Conservation (phyloP, 2,888 invertebrate species). For the Eupithecia dodoneata region DNA sequence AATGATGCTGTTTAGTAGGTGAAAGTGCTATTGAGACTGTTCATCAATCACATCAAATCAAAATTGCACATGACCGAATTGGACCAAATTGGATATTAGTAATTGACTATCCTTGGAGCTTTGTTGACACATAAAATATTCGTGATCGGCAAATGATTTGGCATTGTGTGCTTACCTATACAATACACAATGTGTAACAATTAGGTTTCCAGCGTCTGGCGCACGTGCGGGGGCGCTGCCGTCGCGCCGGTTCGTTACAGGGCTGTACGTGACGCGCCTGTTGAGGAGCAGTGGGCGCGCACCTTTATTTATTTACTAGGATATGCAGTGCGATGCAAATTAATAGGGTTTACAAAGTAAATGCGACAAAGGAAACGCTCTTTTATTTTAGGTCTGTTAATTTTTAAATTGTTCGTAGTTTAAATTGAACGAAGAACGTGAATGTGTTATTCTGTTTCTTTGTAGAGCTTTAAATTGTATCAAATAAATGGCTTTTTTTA, state of each 20-base stretch:
- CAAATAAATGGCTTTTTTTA: no score
- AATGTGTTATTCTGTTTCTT: not conserved
- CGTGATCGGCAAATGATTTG: conserved; percentile 36
- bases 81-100: conserved; percentile 31
- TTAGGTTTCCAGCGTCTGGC: conserved; percentile 36
- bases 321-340: conserved; percentile 20
- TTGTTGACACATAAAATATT: conserved; percentile 35
- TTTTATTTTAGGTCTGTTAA: not conserved
- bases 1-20: no score
- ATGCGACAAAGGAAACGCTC: conserved; percentile 5
- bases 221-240: conserved; percentile 53
- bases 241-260: conserved; percentile 64
- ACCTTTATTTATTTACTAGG: conserved; percentile 38
- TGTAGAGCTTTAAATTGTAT: not conserved
- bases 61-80: conserved; percentile 32
- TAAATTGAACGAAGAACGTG: not conserved
- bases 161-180: conserved; percentile 23
- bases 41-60: conserved; percentile 25
- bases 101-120: conserved; percentile 33
- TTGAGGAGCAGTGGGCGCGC: conserved; percentile 43
- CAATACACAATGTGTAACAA: conserved; percentile 24
- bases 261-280: conserved; percentile 57
- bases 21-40: not conserved
- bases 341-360: conserved; percentile 10
- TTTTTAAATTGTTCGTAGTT: not conserved